Base-by-base conservation (phyloP, 2,113 vertebrate species). In the Rhineura floridana region DNA sequence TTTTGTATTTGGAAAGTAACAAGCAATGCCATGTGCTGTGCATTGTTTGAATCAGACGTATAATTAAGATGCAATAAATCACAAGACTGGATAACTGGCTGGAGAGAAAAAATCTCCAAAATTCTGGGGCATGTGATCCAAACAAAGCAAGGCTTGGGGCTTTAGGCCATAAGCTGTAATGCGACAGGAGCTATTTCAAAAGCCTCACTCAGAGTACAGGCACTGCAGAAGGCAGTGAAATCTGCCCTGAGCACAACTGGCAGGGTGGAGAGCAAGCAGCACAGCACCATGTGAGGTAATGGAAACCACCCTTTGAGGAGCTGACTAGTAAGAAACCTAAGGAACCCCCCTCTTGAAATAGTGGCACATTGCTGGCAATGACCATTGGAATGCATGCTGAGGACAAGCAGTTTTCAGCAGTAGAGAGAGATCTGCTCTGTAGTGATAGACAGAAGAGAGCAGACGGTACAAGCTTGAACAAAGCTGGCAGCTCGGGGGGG, bases 391-490 rank as follows among this genome's bases (percentile, higher is more conserved):
- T 15, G 52, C 65, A 1, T 36, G 79, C 28, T 13, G 48, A 13
- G 46, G 6, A n/a, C 42, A 13, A 73, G 67, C 15, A 8, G 2
- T 80, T 42, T 62, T 79, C 30, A 48, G 25, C 13, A 7, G 1
- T 30, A 79, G 15, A 25, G 48, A 39, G 85, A 87, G 39, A 44
- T 44, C 23, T 36, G 44, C 75, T 70, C 50, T 48, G 46, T 52
- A 59, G 75, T 59, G 76, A 42, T 36, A 62, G 46, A 59, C n/a
- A 42, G 25, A 69, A 79, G 48, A 89, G 75, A 62, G 85, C 88
- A 89, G 65, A 80, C 39, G 78, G 82, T 63, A 19, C 46, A n/a
- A 52, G 44, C 17, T 39, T 65, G 73, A 82, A 76, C n/a, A 62
- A 69, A 63, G 46, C 48, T 62, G 46, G n/a, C 6, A 36, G 46